Base-by-base conservation (phyloP, 2,888 invertebrate genomes). In the Epirrita christyi region DNA sequence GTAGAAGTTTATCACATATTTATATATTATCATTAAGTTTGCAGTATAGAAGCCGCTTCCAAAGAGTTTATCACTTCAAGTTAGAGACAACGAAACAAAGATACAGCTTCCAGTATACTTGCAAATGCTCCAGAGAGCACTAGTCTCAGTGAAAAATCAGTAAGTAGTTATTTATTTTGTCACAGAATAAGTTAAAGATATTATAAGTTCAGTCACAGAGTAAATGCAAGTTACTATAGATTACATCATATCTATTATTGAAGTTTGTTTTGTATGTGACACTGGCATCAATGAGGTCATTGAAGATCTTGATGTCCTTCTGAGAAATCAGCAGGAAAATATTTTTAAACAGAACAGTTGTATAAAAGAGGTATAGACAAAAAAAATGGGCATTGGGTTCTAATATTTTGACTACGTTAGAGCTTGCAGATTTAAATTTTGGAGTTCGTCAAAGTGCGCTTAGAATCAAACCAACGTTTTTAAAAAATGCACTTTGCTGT, bases 181-280 rank as follows among this genome's bases (percentile, higher is more conserved):
- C 32, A 7, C 32, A 32, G 32, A 32, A 5, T 32, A 32, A 7
- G 8, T 7, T 7, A 21, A 21, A 5, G 32, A 7, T 32, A 32
- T 32, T 32, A 38, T 28, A 28, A 1, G 8, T 27, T 14, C 11
- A 6, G 47, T 43, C 29, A 29, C 15, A 47, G 42, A 13, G 32
- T 15, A 37, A 37, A 8, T 5, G 3, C 37, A 38, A 38, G 14
- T 14, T 13, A 13, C 37, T 42, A 28, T 21, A 43, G 1, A 48
- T 71, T 73, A 71, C 72, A 70, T 77, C 74, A 75, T 67, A 59
- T 21, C 61, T 67, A 66, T 65, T 59, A 66, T 59, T 52, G 28
- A 43, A 43, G 45, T 42, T 59, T 56, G 55, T 55, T 55, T 56
- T 49, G 46, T 59, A 52, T 13, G 15, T 44, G 51, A 53, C 59